Percentiles rank a stretch among this genome's conserved stretches.
Evolutionary conservation across 1,140 invertebrate species (phyloP).

Genomic region (Ceratitis capitata): DNA sequence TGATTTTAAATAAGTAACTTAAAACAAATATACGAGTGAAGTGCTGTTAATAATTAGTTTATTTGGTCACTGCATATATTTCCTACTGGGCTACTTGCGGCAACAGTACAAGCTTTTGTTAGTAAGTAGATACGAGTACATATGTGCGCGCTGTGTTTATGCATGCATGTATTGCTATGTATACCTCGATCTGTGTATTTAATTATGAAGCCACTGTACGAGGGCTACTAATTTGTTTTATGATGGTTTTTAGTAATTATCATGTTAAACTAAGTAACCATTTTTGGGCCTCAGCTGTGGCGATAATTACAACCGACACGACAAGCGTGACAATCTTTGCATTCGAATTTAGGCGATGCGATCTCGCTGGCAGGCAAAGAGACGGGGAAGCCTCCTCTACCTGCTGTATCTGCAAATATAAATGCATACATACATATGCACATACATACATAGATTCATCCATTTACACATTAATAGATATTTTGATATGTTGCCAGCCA

Average conservation of each 20-base stretch:
- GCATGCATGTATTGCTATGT: not conserved
- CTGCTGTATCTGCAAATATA: too few relatives aligned
- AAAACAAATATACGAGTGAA: too few relatives aligned
- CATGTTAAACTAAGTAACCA: constrained; percentile 30
- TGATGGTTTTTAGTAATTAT: constrained; percentile 27
- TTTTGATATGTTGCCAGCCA: not conserved
- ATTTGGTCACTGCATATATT: not conserved
- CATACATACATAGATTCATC: too few relatives aligned
- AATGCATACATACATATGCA: too few relatives aligned
- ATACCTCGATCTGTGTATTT: too few relatives aligned
- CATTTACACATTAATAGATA: too few relatives aligned
- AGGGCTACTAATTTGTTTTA: constrained; percentile 17
- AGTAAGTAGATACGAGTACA: not conserved
- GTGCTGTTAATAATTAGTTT: too few relatives aligned
- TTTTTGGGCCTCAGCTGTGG: constrained; percentile 27
- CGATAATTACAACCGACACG: constrained; percentile 36
- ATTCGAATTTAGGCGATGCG: constrained; percentile 17
- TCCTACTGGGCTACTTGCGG: not conserved
- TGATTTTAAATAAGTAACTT: too few relatives aligned
- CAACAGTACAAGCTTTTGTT: too few relatives aligned
- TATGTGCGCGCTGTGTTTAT: too few relatives aligned
- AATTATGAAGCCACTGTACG: not conserved
- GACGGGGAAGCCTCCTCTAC: too few relatives aligned
- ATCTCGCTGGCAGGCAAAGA: not conserved
- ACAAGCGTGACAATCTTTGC: constrained; percentile 36